Base-by-base conservation (phyloP, 2,797 vertebrate species). In the Austrolebias charrua region DNA sequence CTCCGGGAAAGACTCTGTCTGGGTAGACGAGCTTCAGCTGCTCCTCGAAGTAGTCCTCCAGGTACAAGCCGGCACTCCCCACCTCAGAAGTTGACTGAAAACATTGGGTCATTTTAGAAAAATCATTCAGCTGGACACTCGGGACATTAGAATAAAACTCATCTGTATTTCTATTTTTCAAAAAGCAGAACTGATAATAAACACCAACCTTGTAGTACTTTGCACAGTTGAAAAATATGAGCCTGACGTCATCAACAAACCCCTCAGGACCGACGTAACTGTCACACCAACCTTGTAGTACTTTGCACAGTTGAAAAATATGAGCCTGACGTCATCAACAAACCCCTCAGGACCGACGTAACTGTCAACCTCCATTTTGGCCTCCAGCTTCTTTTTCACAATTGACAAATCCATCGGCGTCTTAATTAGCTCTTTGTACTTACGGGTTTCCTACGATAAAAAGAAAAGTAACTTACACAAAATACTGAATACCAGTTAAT, bases 261-360 rank as follows among this genome's bases (percentile, higher is more conserved):
- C 90, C 93, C 61, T 97, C 95, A 0, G 95, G 92, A 51, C 83
- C 84, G 54, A 63, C 83, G 28, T 98, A 98, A 74, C n/a, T n/a
- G n/a, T n/a, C n/a, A n/a, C n/a, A n/a, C n/a, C n/a, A 92, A 98
- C 97, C 80, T 98, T 98, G 84, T 98, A 98, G 83, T 98, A 98
- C 70, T 96, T 97, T 5, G 95, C 95, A 78, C 97, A 99, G 89
- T 99, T 99, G 92, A 91, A 94, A 81, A 99, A 98, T 91, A 99
- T 97, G 61, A 98, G 95, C 50, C 95, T 90, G 72, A 98, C 87
- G 0, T 99, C 97, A 2, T 91, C 88, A 18, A 98, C 95, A 76
- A 98, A 94, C 28, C 90, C 93, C 61, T 97, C 95, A 0, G 95
- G 92, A 51, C 83, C 84, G 54, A 63, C 83, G 28, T 98, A 98